phyloP scores from a whole-genome alignment of 2,888 invertebrate genomes.

The Torymus texanus region DNA sequence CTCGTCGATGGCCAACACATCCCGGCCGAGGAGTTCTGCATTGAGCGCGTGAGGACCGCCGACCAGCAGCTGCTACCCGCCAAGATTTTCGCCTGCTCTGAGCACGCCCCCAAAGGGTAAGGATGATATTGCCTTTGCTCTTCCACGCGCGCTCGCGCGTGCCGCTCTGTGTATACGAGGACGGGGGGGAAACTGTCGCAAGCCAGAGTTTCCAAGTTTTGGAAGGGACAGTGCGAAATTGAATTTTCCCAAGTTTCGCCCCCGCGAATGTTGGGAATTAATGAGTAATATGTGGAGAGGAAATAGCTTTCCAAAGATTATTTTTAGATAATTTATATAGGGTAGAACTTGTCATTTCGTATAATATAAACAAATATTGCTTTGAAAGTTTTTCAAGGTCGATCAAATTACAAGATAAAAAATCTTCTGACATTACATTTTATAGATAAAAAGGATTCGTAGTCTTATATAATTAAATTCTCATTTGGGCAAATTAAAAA shows the following conservation, averaged over 20 bases:
- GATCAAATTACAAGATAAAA: too few species aligned
- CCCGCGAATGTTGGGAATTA: background rate
- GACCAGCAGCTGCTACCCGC: slow-evolving; percentile 67
- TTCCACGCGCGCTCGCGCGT: background rate
- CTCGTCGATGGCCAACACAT: slow-evolving; percentile 74
- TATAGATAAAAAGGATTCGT: too few species aligned
- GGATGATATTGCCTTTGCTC: slow-evolving; percentile 17
- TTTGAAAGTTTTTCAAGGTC: too few species aligned
- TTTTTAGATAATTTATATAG: too few species aligned
- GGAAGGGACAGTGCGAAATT: background rate
- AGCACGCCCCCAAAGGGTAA: slow-evolving; percentile 76
- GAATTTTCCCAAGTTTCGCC: too few species aligned
- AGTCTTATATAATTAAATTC: too few species aligned
- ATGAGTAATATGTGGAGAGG: too few species aligned
- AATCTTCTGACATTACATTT: too few species aligned
- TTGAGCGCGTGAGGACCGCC: slow-evolving; percentile 71
- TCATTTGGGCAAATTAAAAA: background rate
- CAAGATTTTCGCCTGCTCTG: slow-evolving; percentile 81
- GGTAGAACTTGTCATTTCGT: too few species aligned
- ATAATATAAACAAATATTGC: too few species aligned
- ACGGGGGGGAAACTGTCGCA: background rate
- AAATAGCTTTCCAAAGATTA: too few species aligned
- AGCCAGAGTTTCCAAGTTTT: background rate
- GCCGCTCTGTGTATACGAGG: background rate
- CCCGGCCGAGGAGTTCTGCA: slow-evolving; percentile 73